phyloP scores from a whole-genome alignment of 2,113 vertebrate species.

The Arvicanthis niloticus region DNA sequence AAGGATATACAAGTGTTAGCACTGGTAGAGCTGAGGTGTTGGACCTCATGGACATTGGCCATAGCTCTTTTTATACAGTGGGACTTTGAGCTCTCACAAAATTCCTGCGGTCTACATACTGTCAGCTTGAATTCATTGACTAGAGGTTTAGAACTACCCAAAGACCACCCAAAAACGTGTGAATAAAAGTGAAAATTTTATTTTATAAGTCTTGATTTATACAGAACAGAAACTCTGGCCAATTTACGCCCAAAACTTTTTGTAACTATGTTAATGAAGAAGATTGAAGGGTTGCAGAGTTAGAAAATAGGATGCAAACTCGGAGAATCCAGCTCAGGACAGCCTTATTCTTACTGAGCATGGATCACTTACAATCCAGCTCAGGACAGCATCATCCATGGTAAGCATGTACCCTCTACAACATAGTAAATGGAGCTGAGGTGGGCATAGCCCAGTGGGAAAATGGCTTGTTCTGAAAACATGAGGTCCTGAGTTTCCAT shows the following conservation, averaged over 20 bases:
- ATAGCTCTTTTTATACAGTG: neutral
- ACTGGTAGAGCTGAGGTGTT: too few relatives aligned
- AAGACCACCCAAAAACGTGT: neutral
- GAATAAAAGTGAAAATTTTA: neutral
- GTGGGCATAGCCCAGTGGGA: neutral
- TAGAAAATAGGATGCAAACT: neutral
- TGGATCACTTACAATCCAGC: neutral
- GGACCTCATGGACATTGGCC: neutral
- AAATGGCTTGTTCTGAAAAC: neutral
- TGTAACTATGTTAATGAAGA: neutral
- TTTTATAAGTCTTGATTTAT: neutral
- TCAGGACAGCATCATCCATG: neutral
- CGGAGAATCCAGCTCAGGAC: neutral
- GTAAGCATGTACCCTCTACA: neutral
- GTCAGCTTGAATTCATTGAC: neutral
- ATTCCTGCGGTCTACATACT: fast-evolving
- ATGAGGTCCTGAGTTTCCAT: too few relatives aligned
- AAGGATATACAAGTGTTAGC: neutral
- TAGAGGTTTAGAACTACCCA: neutral
- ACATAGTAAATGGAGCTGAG: neutral
- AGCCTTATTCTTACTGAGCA: neutral
- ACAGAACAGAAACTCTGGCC: neutral
- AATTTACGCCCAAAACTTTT: neutral
- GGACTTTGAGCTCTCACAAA: neutral
- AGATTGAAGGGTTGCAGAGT: neutral